Base-by-base conservation (phyloP, 2,797 vertebrate species). In the Crocidura indochinensis region DNA sequence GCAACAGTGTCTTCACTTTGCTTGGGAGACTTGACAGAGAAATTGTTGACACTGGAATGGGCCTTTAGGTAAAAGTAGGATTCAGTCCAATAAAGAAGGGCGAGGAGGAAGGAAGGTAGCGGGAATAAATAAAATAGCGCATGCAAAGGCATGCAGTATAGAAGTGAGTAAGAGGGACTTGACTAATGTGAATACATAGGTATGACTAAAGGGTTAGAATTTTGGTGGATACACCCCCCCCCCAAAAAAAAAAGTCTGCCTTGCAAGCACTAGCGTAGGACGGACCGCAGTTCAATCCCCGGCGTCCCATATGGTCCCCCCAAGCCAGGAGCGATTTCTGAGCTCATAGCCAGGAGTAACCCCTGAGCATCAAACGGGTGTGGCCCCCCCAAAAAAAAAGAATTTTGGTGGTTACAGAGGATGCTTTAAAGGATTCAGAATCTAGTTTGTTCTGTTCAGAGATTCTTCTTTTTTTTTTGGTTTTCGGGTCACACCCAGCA, bases 151-250 rank as follows among this genome's bases (percentile, higher is more conserved):
- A 14, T 56, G 62, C 56, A n/a, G 20, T 60, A 5, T 89, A 65
- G 67, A 65, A 74, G 73, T 65, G 64, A 94, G 65, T 74, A 53
- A 29, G 60, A 91, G 26, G 72, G 51, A 6, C 74, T 65, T 88
- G 60, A 90, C 38, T 56, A 80, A 68, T 19, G 4, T 67, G 51
- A 84, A 29, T 89, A 87, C 56, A n/a, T 87, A 22, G n/a, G 9
- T 94, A 6, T 62, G 68, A 88, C 29, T 56, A 69, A 90, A 87
- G 68, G 64, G 56, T 74, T 84, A 20, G 86, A 69, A 80, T 93
- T 91, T 95, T 82, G 17, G 60, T 84, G 53, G 84, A 31, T 93
- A 73, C n/a, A n/a, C n/a, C n/a, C n/a, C n/a, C n/a, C n/a, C n/a
- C n/a, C n/a, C n/a, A n/a, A n/a, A n/a, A n/a, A n/a, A n/a, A n/a